Percentiles rank a stretch among this genome's conserved stretches.
These are phyloP conservation scores for Oligia fasciuncula DNA, from an alignment of 2,888 invertebrate genomes.

Conservation along the genomic window DNA sequence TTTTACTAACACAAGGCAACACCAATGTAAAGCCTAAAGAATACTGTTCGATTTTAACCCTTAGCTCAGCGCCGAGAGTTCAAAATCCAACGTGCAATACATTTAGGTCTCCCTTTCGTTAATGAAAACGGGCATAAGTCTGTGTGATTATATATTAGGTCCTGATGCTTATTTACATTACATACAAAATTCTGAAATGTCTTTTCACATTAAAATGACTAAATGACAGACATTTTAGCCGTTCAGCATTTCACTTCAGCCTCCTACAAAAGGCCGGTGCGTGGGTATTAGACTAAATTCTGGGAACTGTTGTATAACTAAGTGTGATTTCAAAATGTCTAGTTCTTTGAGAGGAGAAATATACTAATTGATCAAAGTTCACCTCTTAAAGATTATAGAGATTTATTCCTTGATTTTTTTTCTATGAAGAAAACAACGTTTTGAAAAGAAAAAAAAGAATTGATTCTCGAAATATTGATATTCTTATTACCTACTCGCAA, in stretches of 20 bases:
- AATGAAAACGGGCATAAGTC: not conserved
- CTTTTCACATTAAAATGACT: not conserved
- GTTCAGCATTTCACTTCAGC: not conserved
- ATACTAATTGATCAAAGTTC: not conserved
- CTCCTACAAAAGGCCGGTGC: not conserved
- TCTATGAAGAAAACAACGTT: constrained; percentile 9
- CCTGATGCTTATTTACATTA: not conserved
- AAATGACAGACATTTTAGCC: not conserved
- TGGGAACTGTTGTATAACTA: constrained; percentile 1
- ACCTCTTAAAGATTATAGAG: constrained; percentile 18
- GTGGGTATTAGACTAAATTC: not conserved
- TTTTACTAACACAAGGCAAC: not conserved
- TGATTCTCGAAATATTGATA: constrained; percentile 38
- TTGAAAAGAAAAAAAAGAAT: constrained; percentile 25
- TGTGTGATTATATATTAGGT: not conserved
- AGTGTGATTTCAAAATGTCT: not conserved
- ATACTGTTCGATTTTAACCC: not conserved
- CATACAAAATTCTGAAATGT: not conserved
- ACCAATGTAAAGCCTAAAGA: not conserved
- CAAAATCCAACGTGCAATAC: not conserved
- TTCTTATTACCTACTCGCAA: constrained; percentile 24
- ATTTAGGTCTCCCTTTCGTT: not conserved
- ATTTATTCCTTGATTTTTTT: constrained; percentile 18
- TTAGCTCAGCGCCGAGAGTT: not conserved
- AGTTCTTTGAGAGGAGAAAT: not conserved